Evolutionary conservation across 2,888 invertebrate genomes (phyloP).

Genomic region (Eumacrocentrus americanus): DNA sequence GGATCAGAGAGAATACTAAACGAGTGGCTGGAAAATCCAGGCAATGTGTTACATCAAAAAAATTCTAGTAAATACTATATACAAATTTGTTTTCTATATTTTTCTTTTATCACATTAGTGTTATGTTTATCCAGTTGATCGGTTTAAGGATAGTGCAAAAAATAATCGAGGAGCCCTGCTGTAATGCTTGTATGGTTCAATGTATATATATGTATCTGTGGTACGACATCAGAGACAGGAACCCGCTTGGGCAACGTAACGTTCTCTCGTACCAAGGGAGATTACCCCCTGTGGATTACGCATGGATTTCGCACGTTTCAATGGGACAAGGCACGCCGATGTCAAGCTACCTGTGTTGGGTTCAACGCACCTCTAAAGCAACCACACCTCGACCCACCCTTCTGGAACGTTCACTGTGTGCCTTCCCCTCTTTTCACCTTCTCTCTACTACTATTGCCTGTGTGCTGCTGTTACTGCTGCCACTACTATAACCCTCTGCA

Average conservation of each 20-base stretch:
- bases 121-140: too few relatives aligned
- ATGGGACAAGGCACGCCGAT: conserved; percentile 57
- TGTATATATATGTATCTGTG: neutral
- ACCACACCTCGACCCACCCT: conserved; percentile 59
- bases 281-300: conserved; percentile 49
- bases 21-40: too few relatives aligned
- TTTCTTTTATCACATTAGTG: too few relatives aligned
- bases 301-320: conserved; percentile 57
- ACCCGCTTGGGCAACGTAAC: conserved; percentile 9
- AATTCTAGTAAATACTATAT: too few relatives aligned
- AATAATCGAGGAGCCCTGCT: neutral
- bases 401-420: conserved; percentile 49
- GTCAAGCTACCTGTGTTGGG: conserved; percentile 58
- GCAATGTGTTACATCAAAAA: too few relatives aligned
- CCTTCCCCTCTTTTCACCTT: conserved; percentile 38
- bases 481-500: too few relatives aligned
- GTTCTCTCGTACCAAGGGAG: conserved; percentile 19
- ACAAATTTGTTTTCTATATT: neutral
- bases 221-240: neutral
- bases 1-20: conserved; percentile 9
- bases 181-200: neutral
- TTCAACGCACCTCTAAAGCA: conserved; percentile 61
- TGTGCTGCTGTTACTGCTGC: conserved; percentile 41
- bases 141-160: conserved; percentile 1
- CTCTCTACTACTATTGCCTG: conserved; percentile 38